Percentiles rank a stretch among this genome's conserved stretches.
phyloP scores from a whole-genome alignment of 2,113 vertebrate species.

The human (Homo sapiens) region GRCh38 chr13:88780001-88780500 shows the following conservation, averaged over 20 bases:
- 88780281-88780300: background rate
- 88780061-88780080: background rate
- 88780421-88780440: background rate
- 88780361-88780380: background rate
- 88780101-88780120: background rate
- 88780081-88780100: background rate
- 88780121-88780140: background rate
- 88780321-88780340: background rate
- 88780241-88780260: background rate
- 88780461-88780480: background rate
- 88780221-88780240: background rate
- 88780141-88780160: background rate
- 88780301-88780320: background rate
- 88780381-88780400: background rate
- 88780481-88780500: background rate
- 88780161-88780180: no score
- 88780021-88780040: background rate
- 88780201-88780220: no score
- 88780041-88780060: background rate
- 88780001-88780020: background rate
- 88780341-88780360: no score
- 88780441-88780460: background rate
- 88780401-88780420: background rate
- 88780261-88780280: background rate
- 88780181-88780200: rapidly evolving